Conservation (phyloP, 2,113 vertebrate species). For the Martes martes region DNA sequence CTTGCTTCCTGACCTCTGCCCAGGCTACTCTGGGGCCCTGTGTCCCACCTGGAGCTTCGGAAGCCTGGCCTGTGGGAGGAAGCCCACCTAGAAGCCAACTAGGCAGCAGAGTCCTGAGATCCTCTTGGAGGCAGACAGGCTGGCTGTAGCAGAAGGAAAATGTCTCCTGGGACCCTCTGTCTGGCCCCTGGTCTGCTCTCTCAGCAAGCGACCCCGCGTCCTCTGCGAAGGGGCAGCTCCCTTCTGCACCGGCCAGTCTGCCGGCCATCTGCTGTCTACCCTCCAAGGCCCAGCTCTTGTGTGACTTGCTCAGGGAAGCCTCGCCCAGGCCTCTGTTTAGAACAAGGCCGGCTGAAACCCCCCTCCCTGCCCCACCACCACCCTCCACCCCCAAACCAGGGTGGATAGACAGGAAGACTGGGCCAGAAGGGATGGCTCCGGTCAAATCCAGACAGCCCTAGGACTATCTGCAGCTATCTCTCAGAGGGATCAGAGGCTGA, state of each 20-base stretch:
- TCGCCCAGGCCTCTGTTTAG: background rate
- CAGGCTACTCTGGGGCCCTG: background rate
- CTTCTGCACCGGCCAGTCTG: background rate
- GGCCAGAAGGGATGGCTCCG: background rate
- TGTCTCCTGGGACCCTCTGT: background rate
- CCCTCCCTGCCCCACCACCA: background rate
- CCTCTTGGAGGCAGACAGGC: background rate
- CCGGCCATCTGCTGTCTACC: background rate
- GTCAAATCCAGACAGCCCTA: background rate
- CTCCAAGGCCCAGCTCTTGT: background rate
- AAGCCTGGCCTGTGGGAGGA: background rate
- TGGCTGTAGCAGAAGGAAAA: background rate
- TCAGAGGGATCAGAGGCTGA: background rate
- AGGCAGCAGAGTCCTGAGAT: background rate
- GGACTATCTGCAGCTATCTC: background rate
- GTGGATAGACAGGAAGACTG: background rate
- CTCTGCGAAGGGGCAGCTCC: background rate
- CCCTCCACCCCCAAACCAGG: no score
- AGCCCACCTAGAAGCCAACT: background rate
- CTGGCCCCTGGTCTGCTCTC: background rate
- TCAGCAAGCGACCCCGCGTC: fast-evolving
- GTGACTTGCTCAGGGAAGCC: background rate
- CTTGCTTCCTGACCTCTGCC: background rate
- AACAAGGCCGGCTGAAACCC: background rate
- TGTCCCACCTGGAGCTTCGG: background rate